phyloP scores from a whole-genome alignment of 1,140 invertebrate genomes.

The Rhyacophila brunnea region DNA sequence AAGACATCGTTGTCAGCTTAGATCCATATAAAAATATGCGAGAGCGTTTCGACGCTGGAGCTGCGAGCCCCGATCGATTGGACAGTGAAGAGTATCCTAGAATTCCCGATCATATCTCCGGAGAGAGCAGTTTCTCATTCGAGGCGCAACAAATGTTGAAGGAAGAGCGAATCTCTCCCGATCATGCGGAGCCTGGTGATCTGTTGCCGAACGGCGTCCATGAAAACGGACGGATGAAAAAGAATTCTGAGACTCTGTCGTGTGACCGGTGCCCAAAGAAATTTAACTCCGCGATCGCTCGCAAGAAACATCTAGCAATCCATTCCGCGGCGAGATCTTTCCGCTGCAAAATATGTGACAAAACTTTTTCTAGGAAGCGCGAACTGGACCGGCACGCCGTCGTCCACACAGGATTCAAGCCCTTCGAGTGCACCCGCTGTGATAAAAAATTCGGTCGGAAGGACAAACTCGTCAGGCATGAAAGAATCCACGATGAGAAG shows the following conservation, averaged over 20 bases:
- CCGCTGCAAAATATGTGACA: slow-evolving; percentile 60
- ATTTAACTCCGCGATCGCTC: slow-evolving; percentile 52
- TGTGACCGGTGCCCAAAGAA: slow-evolving; percentile 55
- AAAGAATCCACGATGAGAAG: slow-evolving; percentile 58
- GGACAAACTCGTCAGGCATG: slow-evolving; percentile 65
- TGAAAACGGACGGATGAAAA: slow-evolving; percentile 25
- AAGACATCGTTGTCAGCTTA: slow-evolving; percentile 58
- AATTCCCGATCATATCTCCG: slow-evolving; percentile 54
- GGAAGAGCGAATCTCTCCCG: slow-evolving; percentile 6
- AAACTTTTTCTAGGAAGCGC: slow-evolving; percentile 62
- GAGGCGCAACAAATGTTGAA: slow-evolving; percentile 35
- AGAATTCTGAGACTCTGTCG: slow-evolving; percentile 50
- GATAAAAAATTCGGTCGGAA: slow-evolving; percentile 64
- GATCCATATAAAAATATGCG: slow-evolving; percentile 54
- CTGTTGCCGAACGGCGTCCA: slow-evolving; percentile 3
- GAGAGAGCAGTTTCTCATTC: slow-evolving; percentile 49
- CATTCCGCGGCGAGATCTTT: slow-evolving; percentile 50
- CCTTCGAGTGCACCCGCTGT: slow-evolving; percentile 62
- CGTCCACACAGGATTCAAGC: slow-evolving; percentile 60
- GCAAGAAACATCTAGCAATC: slow-evolving; percentile 50
- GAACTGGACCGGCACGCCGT: slow-evolving; percentile 63
- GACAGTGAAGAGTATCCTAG: slow-evolving; percentile 36
- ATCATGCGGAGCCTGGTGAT: slow-evolving; percentile 3
- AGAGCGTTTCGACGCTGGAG: slow-evolving; percentile 13
- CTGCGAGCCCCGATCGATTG: neutral